Base-by-base conservation (phyloP, 2,888 invertebrate species). In the Drosophila tripunctata region DNA sequence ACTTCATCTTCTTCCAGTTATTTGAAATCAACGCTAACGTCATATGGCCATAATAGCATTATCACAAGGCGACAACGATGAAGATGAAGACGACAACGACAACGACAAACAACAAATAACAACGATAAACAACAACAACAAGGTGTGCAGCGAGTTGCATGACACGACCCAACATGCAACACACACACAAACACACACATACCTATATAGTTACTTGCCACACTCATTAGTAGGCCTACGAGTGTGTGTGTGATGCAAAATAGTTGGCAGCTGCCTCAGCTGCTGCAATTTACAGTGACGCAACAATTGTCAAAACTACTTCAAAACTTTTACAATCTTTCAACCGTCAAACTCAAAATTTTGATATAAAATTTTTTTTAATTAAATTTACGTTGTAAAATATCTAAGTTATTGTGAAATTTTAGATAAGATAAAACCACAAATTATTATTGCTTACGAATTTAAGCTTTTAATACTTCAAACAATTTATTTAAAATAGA, bases 201-300 rank as follows among this genome's bases (percentile, higher is more conserved):
- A 52, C 50, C 27, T 24, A 48, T 33, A 44, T 33, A 56, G 47
- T 48, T 43, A 52, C 67, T 69, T 67, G 81, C 58, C 54, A 75
- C 57, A 60, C 36, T 60, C 55, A 65, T 60, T 75, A 72, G 24
- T 64, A 31, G 8, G 15, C 5, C 15, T 24, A 15, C n/a, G 35
- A n/a, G 22, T 51, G 48, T 44, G 35, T 60, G 62, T 63, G 44
- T 57, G 61, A 81, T 87, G 87, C 86, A 87, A 87, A 85, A 82
- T 82, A 81, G 81, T 81, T 85, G 85, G 85, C 87, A 81, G 81
- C 82, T 83, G 79, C 67, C 48, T 67, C 64, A 63, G 58, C 72
- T 65, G 73, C 75, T 57, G 57, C 75, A 80, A 67, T 62, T 61
- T 4, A 76, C 78, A 67, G 60, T 67, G 60, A 10, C 8, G 10